Percentiles rank a stretch among this genome's conserved stretches.
Evolutionary conservation across 2,113 vertebrate genomes (phyloP).

Genomic region (human): GRCh38 chr1:158699501-158700000

Average conservation of each 20-base stretch:
- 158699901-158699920: conserved; percentile 63
- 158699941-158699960: conserved; percentile 28
- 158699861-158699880: conserved; percentile 62
- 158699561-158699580: no score
- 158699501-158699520: neutral
- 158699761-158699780: conserved; percentile 68
- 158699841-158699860: conserved; percentile 65
- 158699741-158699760: conserved; percentile 64
- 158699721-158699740: neutral
- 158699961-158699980: conserved; percentile 56
- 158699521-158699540: neutral
- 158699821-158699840: conserved; percentile 58
- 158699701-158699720: neutral
- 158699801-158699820: conserved; percentile 61
- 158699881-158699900: conserved; percentile 54
- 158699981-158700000: neutral
- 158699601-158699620: neutral
- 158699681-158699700: neutral
- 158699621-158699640: neutral
- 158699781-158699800: conserved; percentile 73
- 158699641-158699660: neutral
- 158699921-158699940: conserved; percentile 63
- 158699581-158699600: neutral
- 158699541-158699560: neutral
- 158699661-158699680: neutral